Base-by-base conservation (phyloP, 2,113 vertebrate species). In the Bothrops jararaca region DNA sequence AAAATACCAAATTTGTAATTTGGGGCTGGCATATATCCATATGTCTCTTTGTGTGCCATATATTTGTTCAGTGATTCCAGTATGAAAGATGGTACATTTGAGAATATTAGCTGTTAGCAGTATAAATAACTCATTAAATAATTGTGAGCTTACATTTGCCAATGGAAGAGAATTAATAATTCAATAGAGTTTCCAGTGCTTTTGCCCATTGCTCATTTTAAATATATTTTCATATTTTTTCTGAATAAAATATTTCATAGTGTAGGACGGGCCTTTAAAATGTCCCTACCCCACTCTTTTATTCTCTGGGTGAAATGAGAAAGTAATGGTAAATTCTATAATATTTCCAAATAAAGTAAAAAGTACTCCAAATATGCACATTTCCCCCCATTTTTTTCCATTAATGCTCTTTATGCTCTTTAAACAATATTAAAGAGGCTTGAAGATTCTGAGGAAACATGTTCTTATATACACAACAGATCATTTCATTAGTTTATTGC, bases 381-480 rank as follows among this genome's bases (percentile, higher is more conserved):
- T 50, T 52, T 15, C 39, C 56, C 2, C 54, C 88, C 12, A 50
- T 92, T 90, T 12, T 56, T 92, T 18, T 3, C 64, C 23, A 22
- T 85, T 42, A 34, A 39, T 85, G 74, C 4, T 42, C 18, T 85
- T 8, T 34, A 20, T 85, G 74, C 6, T 95, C 8, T 91, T 93
- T 42, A 85, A 34, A 94, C 95, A 57, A 93, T 91, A 94, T 93
- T 64, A 95, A 85, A 86, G 94, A 94, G 88, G 90, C 95, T 96
- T 94, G 93, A 87, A 24, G 56, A 92, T 93, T 93, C 58, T 94
- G 89, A 89, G 58, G 95, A 93, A 92, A 52, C n/a, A 89, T 91
- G 54, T 95, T 89, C 23, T 50, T 80, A 95, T 95, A 95, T 93
- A 94, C 95, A 90, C 58, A 94, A 96, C 92, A 93, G 92, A 95